Evolutionary conservation across 2,888 invertebrate genomes (phyloP).

Genomic region (Athetis lepigone): DNA sequence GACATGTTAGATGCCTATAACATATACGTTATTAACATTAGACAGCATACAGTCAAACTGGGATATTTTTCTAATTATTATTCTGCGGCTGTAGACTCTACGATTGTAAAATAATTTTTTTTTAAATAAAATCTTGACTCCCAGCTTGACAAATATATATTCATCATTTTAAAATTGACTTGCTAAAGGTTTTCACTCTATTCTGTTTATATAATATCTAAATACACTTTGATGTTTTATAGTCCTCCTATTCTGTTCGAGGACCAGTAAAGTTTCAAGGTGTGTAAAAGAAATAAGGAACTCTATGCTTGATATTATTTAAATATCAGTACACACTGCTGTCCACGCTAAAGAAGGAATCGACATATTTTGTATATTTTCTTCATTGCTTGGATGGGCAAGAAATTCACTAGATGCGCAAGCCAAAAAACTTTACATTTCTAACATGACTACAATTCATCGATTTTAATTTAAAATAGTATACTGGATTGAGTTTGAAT

Average conservation of each 20-base stretch:
- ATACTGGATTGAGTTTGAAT: not conserved
- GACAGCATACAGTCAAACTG: conserved; percentile 9
- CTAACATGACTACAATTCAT: not conserved
- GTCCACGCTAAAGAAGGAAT: conserved; percentile 18
- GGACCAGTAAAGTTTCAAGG: conserved; percentile 59
- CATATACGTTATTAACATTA: not conserved
- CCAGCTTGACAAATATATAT: conserved; percentile 21
- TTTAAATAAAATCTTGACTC: not conserved
- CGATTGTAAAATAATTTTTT: not conserved
- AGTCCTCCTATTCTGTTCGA: conserved; percentile 59
- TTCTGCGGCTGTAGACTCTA: not conserved
- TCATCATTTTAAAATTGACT: not conserved
- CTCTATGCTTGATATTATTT: conserved; percentile 44
- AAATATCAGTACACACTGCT: conserved; percentile 38
- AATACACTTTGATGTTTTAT: conserved; percentile 56
- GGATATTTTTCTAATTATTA: not conserved
- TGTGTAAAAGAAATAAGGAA: conserved; percentile 48
- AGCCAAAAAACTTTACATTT: not conserved
- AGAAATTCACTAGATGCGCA: conserved; percentile 15
- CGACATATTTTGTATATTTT: conserved; percentile 19
- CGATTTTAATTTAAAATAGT: not conserved
- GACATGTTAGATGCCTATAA: not conserved
- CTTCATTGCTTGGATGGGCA: conserved; percentile 26
- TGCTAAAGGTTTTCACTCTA: conserved; percentile 5
- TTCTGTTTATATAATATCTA: conserved; percentile 30